Percentiles rank a stretch among this genome's conserved stretches.
phyloP scores from a whole-genome alignment of 2,888 invertebrate genomes.

The Phytoseiulus persimilis region DNA sequence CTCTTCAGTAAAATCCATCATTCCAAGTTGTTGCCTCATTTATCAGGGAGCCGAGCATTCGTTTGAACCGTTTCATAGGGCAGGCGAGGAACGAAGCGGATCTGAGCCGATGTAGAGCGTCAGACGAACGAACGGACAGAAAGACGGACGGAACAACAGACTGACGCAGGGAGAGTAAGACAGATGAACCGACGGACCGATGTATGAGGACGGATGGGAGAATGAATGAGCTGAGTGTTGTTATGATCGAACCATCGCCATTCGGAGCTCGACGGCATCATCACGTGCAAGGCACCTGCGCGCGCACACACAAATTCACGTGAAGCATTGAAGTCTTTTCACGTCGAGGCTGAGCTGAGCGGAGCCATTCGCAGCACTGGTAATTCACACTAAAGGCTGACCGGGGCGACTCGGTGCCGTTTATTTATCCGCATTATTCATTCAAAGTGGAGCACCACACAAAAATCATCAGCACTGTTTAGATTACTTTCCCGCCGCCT shows the following conservation, averaged over 20 bases:
- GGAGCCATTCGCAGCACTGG: neutral
- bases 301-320: neutral
- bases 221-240: neutral
- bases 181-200: neutral
- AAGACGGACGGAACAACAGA: neutral
- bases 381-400: no score
- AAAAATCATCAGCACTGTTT: neutral
- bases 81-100: no score
- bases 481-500: neutral
- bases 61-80: neutral
- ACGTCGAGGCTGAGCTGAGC: neutral
- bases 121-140: neutral
- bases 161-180: neutral
- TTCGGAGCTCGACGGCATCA: neutral
- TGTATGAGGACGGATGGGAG: neutral
- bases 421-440: neutral
- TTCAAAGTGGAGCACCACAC: slow-evolving; percentile 5
- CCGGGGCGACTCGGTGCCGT: neutral
- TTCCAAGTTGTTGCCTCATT: neutral
- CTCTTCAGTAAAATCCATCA: neutral
- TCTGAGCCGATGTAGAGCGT: no score
- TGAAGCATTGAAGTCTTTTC: neutral
- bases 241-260: neutral
- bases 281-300: neutral
- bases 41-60: neutral